Base-by-base conservation (phyloP, 1,140 invertebrate species). In the Anagrus nilaparvatae region DNA sequence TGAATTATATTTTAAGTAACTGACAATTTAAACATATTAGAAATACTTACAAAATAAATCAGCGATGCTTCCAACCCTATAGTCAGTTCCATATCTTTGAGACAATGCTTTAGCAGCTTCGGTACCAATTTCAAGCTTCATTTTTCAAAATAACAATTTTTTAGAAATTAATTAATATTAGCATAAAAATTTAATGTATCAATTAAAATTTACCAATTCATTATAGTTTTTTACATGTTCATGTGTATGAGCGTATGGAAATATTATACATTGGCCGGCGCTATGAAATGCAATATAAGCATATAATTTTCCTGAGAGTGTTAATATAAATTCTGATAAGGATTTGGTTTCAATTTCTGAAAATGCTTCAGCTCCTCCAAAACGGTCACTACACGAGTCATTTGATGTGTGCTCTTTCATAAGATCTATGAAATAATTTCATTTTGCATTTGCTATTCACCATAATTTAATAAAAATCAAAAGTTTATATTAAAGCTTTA, bases 231-330 rank as follows among this genome's bases (percentile, higher is more conserved):
- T 59, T 3, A 77, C 63, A 53, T 75, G 70, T 1, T 67, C 43
- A 1, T 38, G 50, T 0, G 74, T 74, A 52, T 81, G 74, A 13
- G 82, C 84, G 54, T 77, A 86, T 0, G 82, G 82, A 28, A 82
- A 70, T 14, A 86, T 60, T 28, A 83, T 62, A 55, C 81, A 65
- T 54, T 86, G 82, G 0, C 77, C 77, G 54, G 80, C 88, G 5
- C 82, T 82, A 56, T 90, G 87, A 40, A 88, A 74, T 0, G 77
- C 75, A 18, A 90, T 62, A 53, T 82, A 91, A 21, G 77, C 67
- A 34, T 73, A 70, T 2, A 83, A 47, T 12, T 73, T 47, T 59
- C 70, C 63, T 63, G 58, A 51, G 3, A 75, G 63, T 0, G 71
- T 52, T 10, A 50, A 45, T 3, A 76, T 58, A 31, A 73, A 70